Evolutionary conservation across 37 sponge, comb jelly and placozoan species (phyloP), one percentile per base, ranked within the genome.

Genomic region (Diacarnus erythraeanus): DNA sequence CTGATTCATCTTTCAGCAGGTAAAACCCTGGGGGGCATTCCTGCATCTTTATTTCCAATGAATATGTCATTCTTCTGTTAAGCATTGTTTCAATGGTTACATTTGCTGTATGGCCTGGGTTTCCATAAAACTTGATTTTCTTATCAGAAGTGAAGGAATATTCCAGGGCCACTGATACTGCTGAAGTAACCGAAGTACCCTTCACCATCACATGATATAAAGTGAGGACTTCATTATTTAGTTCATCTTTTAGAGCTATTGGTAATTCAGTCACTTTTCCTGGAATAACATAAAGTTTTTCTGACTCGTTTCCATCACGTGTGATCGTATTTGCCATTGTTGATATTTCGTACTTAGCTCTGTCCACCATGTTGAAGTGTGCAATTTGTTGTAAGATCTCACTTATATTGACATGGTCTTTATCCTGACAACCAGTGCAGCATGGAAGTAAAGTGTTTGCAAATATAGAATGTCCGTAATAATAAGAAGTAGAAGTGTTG

Each of bases 11-110:
- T 4, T 75, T 10, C 8, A 29, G 59, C 3, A 56, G 29, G n/a
- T n/a, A n/a, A 38, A 75, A 75, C 22, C 58, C 59, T 5, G 75
- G 75, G 34, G 75, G 75, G 23, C 75, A 75, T 9, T 21, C 38
- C 10, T 75, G 58, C 37, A 75, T 56, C 2, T 6, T 15, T 10
- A 75, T n/a, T 57, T 75, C 18, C 15, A 75, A 57, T 3, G 75
- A 33, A 8, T 43, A 10, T 2, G 75, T n/a, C 3, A 75, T 57
- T 34, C 33, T 22, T 31, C 75, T 47, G 6, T 15, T 47, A 12
- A 15, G 51, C 12, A 12, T 47, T 47, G 51, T 47, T 47, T 47
- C 51, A 15, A 47, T 47, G 6, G 6, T 47, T 12, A 47, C 10
- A 15, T 15, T 47, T 6, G 10, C 51, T 47, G 6, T 12, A 6